Base-by-base conservation (phyloP, 2,888 invertebrate genomes). In the Drosophila limbata region DNA sequence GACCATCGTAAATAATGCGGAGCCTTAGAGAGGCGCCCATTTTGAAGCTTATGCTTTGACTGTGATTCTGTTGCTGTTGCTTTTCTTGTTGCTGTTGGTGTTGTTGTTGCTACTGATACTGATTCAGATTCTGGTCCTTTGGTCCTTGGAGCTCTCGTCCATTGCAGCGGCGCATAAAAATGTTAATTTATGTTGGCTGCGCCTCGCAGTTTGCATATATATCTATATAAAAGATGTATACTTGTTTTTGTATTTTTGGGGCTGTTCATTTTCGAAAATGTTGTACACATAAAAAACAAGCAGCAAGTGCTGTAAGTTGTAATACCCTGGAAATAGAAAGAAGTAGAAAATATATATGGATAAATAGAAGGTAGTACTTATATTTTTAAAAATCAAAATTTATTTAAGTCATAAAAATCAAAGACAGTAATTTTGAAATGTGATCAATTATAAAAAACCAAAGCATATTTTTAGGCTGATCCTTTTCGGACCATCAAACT, bases 141-240 rank as follows among this genome's bases (percentile, higher is more conserved):
- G 72, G 45, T 53, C 48, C 52, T 60, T 50, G 52, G 13, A 45
- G 52, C 52, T 67, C 65, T 69, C 68, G 87, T 67, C 73, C 89
- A 84, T 79, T 84, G 84, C 89, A 86, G 72, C 86, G 79, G 81
- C 87, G 87, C 78, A 84, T 84, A 86, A 84, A 84, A 84, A 84
- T 88, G 84, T 88, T 88, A 84, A 84, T 84, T 84, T 88, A 84
- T 88, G 84, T 86, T 65, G 72, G 44, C 72, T 77, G 85, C 77
- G 88, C 85, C 83, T 84, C 73, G 64, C 70, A 69, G 71, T 81
- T 88, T 83, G 84, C 81, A 88, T 88, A 68, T 48, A 77, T 51
- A 65, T 31, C 42, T 44, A 55, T 55, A 39, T 28, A 74, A 15
- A 60, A 42, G 28, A 47, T 52, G 57, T 69, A 73, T 45, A 53